Evolutionary conservation across 2,113 vertebrate genomes (phyloP), one percentile per base, ranked within the genome.

Genomic region (Cyphomyrus plagiostoma): DNA sequence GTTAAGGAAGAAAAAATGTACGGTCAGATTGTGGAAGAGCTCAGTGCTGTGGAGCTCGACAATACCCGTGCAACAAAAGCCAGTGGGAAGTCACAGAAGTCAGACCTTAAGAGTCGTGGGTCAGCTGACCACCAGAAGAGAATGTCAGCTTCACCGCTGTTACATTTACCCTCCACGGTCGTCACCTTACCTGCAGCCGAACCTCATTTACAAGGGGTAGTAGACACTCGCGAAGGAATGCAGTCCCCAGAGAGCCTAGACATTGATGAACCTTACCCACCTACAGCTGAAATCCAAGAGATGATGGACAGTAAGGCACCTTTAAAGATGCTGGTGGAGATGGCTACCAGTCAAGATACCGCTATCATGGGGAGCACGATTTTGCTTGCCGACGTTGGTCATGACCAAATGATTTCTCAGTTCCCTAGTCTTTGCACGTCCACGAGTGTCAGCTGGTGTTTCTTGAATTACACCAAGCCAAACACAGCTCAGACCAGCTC

Each of bases 1-100:
- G 97, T 99, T 90, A 99, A 99, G 91, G 98, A 99, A 91, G 98
- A 99, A 92, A 97, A 97, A 92, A 99, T 99, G 97, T 99, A 98
- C 35, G 98, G 98, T 8, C 98, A 99, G 93, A 99, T 99, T 53
- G 98, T 99, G 5, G 97, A 99, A 94, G 98, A 99, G 89, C 94
- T 99, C 86, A 98, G 98, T 58, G 98, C 98, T 1, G 98, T 99
- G 85, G 98, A 99, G 94, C 94, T 99, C 35, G 98, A 96, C 88
- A 98, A 97, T 92, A 97, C 97, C 15, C 94, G 97, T 91, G 94
- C 97, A 90, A 97, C 97, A 83, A 97, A 98, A 91, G 96, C 95
- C 93, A 95, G 95, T 87, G 93, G 95, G 62, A 95, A 95, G 90
- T 89, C 96, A 62, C 95, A 95, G 86, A 96, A 97, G 88, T 97